Evolutionary conservation across 2,888 invertebrate species (phyloP), one percentile per base, ranked within the genome.

Genomic region (Drymonia ruficornis): DNA sequence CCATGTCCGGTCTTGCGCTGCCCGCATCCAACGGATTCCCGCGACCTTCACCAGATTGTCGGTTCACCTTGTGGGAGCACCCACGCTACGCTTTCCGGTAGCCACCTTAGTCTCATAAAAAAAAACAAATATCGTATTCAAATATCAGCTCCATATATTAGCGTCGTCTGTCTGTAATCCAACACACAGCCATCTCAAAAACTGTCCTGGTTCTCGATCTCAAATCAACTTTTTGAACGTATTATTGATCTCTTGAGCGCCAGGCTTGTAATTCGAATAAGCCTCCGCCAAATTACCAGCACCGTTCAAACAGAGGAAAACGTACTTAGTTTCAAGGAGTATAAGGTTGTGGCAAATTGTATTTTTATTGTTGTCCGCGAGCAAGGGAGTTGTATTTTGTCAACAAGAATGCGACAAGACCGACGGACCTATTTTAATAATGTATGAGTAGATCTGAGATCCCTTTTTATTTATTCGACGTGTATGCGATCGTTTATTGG

Each of bases 191-290:
- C 61, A 59, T 67, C 69, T 61, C 57, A 60, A 58, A 23, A 70
- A 72, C 77, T 44, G 47, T 81, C 77, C 66, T 77, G 75, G 79
- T 81, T 80, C n/a, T n/a, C n/a, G n/a, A n/a, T n/a, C n/a, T n/a
- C 80, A 83, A 83, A 84, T 81, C 81, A 77, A 81, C 80, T 83
- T 83, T 81, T 83, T 78, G 79, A 83, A 82, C 81, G 78, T 81
- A 81, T 77, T 84, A 85, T 86, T 84, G 84, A 81, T 77, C 77
- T 80, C 76, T 75, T 73, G 76, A 81, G 68, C 74, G 70, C 65
- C 65, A 67, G 70, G 76, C 69, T 72, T 81, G 81, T 84, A 82
- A 85, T 85, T 81, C 83, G 80, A 85, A 81, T 82, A 84, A 80
- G 67, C 74, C 59, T 59, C 50, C 47, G 55, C 73, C 64, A 72